phyloP scores from a whole-genome alignment of 2,113 vertebrate species.

The Pholis gunnellus region DNA sequence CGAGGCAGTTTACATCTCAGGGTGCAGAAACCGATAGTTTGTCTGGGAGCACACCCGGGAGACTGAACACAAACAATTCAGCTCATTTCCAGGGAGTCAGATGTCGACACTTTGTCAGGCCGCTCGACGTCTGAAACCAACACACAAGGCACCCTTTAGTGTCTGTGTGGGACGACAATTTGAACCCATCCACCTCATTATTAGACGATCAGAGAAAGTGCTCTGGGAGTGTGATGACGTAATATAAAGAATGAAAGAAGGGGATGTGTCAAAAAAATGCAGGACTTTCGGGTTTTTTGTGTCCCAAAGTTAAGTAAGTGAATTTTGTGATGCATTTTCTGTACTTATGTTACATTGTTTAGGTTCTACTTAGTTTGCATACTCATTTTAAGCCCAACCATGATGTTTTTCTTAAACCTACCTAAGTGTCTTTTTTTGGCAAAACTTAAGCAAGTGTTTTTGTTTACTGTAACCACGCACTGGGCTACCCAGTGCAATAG shows the following conservation, averaged over 20 bases:
- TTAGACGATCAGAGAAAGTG: background rate
- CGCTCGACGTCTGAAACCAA: too few relatives aligned
- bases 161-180: background rate
- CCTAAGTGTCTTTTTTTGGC: too few relatives aligned
- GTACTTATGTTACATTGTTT: background rate
- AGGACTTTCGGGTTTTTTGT: background rate
- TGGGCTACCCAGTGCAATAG: background rate
- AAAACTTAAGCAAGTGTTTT: too few relatives aligned
- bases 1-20: slow-evolving; percentile 29
- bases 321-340: background rate
- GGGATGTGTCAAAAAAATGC: background rate
- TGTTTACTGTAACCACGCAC: too few relatives aligned
- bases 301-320: too few relatives aligned
- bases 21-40: slow-evolving; percentile 20
- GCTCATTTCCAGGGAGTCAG: too few relatives aligned
- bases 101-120: too few relatives aligned
- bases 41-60: slow-evolving; percentile 1
- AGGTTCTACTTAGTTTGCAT: background rate
- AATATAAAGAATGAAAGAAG: background rate
- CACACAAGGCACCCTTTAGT: background rate
- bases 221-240: background rate
- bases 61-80: slow-evolving; percentile 34
- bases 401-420: background rate
- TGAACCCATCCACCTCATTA: background rate
- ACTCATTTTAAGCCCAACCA: background rate